Conservation (phyloP, 1,140 invertebrate species). For the Papilio glaucus region DNA sequence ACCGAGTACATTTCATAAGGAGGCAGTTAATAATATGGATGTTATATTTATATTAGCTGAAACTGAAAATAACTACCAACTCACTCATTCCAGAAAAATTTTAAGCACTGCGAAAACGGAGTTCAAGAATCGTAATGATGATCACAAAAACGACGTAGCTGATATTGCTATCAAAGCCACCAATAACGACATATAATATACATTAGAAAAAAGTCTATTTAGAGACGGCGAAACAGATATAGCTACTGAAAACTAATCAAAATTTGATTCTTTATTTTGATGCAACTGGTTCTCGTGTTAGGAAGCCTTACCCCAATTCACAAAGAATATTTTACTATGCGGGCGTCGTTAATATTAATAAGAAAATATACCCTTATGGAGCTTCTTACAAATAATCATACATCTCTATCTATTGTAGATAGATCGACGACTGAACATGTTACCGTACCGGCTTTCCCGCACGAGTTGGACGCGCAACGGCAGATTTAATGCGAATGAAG, state of each 20-base stretch:
- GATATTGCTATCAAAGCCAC: not conserved
- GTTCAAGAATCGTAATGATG: too few species aligned
- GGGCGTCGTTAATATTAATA: not conserved
- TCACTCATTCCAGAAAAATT: too few species aligned
- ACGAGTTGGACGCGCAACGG: too few species aligned
- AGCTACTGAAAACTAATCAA: not conserved
- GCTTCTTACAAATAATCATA: not conserved
- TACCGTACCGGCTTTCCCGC: too few species aligned
- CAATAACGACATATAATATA: not conserved
- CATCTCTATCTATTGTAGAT: not conserved
- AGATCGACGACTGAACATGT: too few species aligned
- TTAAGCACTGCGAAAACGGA: too few species aligned
- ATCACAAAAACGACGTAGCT: slow-evolving; percentile 26
- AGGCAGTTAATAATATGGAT: too few species aligned
- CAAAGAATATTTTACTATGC: slow-evolving; percentile 3
- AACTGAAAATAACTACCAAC: too few species aligned
- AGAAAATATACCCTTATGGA: slow-evolving; percentile 5
- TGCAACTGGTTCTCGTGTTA: not conserved
- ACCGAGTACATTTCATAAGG: too few species aligned
- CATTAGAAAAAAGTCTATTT: not conserved
- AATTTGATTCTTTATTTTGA: not conserved
- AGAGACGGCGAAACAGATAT: not conserved
- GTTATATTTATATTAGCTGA: too few species aligned
- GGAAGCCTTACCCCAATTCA: not conserved
- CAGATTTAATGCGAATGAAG: too few species aligned